These are phyloP conservation scores for Hipposideros armiger DNA, from an alignment of 2,113 vertebrate genomes.

Conservation along the genomic window DNA sequence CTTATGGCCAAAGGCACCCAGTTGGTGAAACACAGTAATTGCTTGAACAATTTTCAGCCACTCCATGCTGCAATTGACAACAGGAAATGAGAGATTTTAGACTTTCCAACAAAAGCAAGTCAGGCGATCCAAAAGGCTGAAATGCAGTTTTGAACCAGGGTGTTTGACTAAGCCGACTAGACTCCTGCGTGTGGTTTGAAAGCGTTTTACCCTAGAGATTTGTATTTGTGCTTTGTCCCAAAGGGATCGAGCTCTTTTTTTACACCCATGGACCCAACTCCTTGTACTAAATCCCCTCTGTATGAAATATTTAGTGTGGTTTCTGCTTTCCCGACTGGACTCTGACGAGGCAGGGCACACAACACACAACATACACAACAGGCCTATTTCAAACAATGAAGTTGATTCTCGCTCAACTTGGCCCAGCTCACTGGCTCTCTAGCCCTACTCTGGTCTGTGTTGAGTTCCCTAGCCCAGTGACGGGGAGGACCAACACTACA, in stretches of 20 bases:
- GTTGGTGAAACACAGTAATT: constrained; percentile 68
- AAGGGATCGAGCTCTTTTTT: background rate
- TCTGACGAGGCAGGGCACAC: background rate
- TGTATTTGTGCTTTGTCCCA: background rate
- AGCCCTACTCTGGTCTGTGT: background rate
- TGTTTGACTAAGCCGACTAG: constrained; percentile 23
- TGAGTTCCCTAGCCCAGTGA: constrained; percentile 51
- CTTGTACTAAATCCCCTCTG: background rate
- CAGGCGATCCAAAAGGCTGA: constrained; percentile 40
- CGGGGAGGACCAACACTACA: constrained; percentile 25
- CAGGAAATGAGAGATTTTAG: constrained; percentile 78
- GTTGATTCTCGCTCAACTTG: background rate
- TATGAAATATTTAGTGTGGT: background rate
- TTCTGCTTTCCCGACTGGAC: background rate
- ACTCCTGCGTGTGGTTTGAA: background rate
- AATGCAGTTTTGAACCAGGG: constrained; percentile 47
- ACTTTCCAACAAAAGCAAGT: constrained; percentile 42
- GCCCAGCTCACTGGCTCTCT: background rate
- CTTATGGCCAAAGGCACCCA: constrained; percentile 52
- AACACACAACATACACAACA: background rate
- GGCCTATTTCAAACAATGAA: background rate
- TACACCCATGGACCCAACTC: background rate
- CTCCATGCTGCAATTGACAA: background rate
- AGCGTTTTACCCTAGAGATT: background rate
- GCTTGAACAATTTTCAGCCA: constrained; percentile 60